Evolutionary conservation across 2,113 vertebrate genomes (phyloP), one percentile per base, ranked within the genome.

Genomic region (Crotophaga sulcirostris): DNA sequence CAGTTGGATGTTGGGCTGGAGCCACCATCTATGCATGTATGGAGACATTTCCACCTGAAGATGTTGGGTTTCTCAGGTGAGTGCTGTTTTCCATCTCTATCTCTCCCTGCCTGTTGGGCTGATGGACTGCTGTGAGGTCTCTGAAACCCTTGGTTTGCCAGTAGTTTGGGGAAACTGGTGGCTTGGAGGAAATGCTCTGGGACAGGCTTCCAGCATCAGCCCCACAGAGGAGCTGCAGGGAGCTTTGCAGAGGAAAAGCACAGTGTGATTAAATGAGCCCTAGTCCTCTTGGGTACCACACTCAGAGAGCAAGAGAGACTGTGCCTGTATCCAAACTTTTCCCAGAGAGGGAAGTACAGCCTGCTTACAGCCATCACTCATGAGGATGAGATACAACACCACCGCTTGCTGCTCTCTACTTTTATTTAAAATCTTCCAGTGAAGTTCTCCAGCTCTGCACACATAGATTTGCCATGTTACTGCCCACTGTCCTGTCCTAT

Each of bases 401-500:
- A 69, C 55, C 49, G 24, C 42, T 42, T 84, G 55, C 44, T 73
- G 45, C 44, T 89, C 44, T 29, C 28, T 10, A 10, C 4, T 0
- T 60, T 38, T 3, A 55, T 69, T 84, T 29, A 40, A 64, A 64
- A 81, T 10, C 23, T 59, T 49, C 47, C 52, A 79, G 31, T 16
- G 34, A 55, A n/a, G 20, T 14, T 85, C 82, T 17, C 38, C 38
- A 45, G 34, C 66, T 85, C 49, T 5, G 15, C 26, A 9, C 24
- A 18, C 0, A 0, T 7, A 7, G 11, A 33, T 25, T 20, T 52
- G 5, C n/a, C 54, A 13, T 0, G 0, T 62, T 67, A 67, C 16
- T 52, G 11, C 2, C 1, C 47, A 23, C 33, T 2, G 1, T 24
- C 38, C 38, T 79, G 66, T 17, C 36, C 52, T 33, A 33, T 1